phyloP scores from a whole-genome alignment of 2,888 invertebrate species.

The Mythimna loreyi region DNA sequence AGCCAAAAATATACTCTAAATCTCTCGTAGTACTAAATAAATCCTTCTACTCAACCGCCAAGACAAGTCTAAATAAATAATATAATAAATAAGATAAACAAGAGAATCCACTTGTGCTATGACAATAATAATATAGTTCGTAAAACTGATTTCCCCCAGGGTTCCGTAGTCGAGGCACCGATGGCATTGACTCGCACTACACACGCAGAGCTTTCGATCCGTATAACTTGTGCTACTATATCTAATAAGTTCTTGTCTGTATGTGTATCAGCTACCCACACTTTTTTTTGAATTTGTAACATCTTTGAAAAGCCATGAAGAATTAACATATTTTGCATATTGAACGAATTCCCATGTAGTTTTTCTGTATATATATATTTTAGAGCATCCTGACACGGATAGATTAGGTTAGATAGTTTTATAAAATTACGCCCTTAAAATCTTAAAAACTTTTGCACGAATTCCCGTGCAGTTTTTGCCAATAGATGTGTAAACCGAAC shows the following conservation, averaged over 20 bases:
- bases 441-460: too few species aligned
- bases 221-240: constrained; percentile 1
- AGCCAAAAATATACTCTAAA: background rate
- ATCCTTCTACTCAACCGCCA: background rate
- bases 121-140: constrained; percentile 38
- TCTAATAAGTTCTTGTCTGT: constrained; percentile 12
- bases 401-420: too few species aligned
- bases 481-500: too few species aligned
- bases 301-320: too few species aligned
- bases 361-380: too few species aligned
- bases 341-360: too few species aligned
- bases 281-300: too few species aligned
- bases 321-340: too few species aligned
- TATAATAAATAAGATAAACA: constrained; percentile 21
- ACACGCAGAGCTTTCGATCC: background rate
- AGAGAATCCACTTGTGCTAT: constrained; percentile 21
- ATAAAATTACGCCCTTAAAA: too few species aligned
- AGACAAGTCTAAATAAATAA: constrained; percentile 18
- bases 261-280: too few species aligned
- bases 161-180: background rate
- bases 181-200: constrained; percentile 26
- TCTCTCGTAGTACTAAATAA: background rate
- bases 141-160: constrained; percentile 44
- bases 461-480: too few species aligned
- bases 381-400: too few species aligned